Percentiles rank a stretch among this genome's conserved stretches.
Conservation (phyloP, 2,888 invertebrate species). For the Molorchus minor region DNA sequence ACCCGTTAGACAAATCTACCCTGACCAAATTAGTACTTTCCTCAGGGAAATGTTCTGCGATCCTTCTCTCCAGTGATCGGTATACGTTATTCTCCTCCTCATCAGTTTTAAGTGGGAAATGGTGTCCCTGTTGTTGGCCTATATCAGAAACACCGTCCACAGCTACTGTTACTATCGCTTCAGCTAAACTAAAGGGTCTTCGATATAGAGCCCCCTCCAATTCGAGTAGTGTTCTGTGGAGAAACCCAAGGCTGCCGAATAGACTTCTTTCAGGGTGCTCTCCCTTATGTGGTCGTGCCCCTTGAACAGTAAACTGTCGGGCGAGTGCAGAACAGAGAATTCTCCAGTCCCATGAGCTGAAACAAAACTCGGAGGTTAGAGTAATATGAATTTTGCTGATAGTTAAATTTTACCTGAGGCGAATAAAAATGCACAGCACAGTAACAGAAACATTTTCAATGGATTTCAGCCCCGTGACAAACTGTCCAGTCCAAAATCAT, state of each 20-base stretch:
- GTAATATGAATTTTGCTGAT: not conserved
- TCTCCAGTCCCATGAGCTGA: slow-evolving; percentile 71
- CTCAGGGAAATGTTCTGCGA: slow-evolving; percentile 70
- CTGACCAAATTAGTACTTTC: slow-evolving; percentile 70
- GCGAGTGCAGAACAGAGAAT: slow-evolving; percentile 74
- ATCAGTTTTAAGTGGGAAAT: slow-evolving; percentile 69
- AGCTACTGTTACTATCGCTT: slow-evolving; percentile 74
- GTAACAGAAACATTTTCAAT: slow-evolving; percentile 22
- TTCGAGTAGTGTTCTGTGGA: slow-evolving; percentile 75
- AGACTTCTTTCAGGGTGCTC: slow-evolving; percentile 74
- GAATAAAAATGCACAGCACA: slow-evolving; percentile 19
- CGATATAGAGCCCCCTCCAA: slow-evolving; percentile 76
- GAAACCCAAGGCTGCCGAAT: slow-evolving; percentile 76
- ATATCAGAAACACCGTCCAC: slow-evolving; percentile 74
- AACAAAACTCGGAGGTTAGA: slow-evolving; percentile 21
- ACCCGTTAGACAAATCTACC: slow-evolving; percentile 71
- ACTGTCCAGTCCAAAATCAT: slow-evolving; percentile 28
- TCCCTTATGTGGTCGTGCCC: slow-evolving; percentile 72
- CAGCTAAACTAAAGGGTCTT: slow-evolving; percentile 79
- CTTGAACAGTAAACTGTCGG: slow-evolving; percentile 74
- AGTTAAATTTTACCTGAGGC: slow-evolving; percentile 22
- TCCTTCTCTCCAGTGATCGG: slow-evolving; percentile 67
- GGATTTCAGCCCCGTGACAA: slow-evolving; percentile 7
- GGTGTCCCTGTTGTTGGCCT: slow-evolving; percentile 65
- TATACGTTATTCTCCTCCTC: slow-evolving; percentile 72